Conservation (phyloP, 2,113 vertebrate genomes). For the Ceyx cyanopectus region DNA sequence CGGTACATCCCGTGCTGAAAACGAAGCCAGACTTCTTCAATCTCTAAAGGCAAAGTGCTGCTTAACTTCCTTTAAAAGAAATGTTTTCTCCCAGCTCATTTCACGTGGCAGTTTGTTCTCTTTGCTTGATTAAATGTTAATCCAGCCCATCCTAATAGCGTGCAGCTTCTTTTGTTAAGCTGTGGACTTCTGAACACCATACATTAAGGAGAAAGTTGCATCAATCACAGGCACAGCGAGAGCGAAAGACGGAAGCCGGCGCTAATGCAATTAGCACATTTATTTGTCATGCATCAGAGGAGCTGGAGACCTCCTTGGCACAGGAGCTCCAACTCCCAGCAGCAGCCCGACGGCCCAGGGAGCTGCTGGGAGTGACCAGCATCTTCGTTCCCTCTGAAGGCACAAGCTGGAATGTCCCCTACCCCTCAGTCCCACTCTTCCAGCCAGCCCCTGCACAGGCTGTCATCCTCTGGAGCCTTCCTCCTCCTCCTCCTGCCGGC, state of each 20-base stretch:
- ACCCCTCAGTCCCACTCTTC: not conserved
- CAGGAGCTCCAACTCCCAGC: not conserved
- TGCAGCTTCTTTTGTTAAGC: not conserved
- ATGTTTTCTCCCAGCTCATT: not conserved
- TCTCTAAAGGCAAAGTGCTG: not conserved
- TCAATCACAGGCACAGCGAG: not conserved
- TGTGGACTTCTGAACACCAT: not conserved
- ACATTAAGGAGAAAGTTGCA: not conserved
- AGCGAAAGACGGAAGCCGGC: not conserved
- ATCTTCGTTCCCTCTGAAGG: not conserved
- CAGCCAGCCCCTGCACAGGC: not conserved
- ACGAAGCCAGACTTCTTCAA: not conserved
- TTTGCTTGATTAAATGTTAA: conserved; percentile 9
- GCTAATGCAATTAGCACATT: conserved; percentile 17
- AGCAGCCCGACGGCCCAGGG: not conserved
- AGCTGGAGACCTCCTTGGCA: conserved; percentile 5
- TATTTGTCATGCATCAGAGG: conserved; percentile 31
- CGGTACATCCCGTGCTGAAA: not conserved
- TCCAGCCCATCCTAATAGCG: not conserved
- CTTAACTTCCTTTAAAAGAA: not conserved
- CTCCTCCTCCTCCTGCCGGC: not conserved
- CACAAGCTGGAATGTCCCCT: fast-evolving
- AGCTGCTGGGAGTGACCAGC: not conserved
- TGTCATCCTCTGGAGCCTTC: fast-evolving
- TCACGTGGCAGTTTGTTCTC: not conserved